These are phyloP conservation scores for Papilio helenus DNA, from an alignment of 1,140 invertebrate species.

Conservation along the genomic window DNA sequence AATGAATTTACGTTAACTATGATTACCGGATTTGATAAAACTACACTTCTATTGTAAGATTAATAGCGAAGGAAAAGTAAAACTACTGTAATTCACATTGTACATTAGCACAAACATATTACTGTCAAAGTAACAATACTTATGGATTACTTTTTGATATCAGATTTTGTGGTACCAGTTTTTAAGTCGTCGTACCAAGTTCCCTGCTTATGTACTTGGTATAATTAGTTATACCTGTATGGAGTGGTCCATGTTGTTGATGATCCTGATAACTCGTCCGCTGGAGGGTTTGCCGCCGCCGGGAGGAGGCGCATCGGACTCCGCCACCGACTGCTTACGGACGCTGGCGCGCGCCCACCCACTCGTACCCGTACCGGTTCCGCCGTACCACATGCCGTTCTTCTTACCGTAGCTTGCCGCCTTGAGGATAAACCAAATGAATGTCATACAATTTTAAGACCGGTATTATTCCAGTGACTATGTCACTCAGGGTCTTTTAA, in stretches of 20 bases:
- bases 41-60: constrained; percentile 31
- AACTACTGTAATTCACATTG: background rate
- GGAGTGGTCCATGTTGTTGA: constrained; percentile 95
- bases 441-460: no score
- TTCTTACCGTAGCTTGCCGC: constrained; percentile 94
- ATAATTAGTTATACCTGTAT: constrained; percentile 86
- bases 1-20: constrained; percentile 48
- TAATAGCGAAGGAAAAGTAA: background rate
- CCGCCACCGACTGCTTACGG: constrained; percentile 89
- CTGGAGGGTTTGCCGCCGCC: constrained; percentile 89
- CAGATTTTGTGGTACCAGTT: background rate
- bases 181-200: background rate
- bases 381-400: constrained; percentile 92
- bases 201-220: background rate
- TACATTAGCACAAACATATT: background rate
- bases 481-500: no score
- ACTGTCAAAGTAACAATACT: background rate
- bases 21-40: constrained; percentile 41
- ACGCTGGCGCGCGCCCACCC: constrained; percentile 85
- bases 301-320: constrained; percentile 88
- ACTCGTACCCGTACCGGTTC: constrained; percentile 83
- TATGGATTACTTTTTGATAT: background rate
- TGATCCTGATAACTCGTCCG: constrained; percentile 93
- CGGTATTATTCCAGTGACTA: no score
- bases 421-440: constrained; percentile 64